These are phyloP conservation scores for Tychaedon coryphoeus DNA, from an alignment of 2,113 vertebrate species.

Conservation along the genomic window DNA sequence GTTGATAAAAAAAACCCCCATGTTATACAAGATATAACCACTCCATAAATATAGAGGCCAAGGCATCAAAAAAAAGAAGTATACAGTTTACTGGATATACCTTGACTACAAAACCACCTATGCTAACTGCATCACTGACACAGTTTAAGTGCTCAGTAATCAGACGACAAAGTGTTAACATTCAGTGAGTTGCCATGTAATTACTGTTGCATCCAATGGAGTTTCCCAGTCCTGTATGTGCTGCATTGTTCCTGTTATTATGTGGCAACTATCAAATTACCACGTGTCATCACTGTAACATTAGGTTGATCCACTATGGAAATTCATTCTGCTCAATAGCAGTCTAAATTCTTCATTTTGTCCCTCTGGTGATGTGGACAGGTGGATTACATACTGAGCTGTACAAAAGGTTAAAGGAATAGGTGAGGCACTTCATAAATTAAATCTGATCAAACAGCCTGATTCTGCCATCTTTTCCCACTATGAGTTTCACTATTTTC, in stretches of 20 bases:
- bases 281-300: constrained; percentile 59
- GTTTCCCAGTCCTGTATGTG: not conserved
- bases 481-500: constrained; percentile 20
- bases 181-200: constrained; percentile 7
- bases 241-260: constrained; percentile 43
- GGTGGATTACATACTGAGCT: constrained; percentile 26
- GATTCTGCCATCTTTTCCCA: constrained; percentile 41
- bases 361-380: constrained; percentile 24
- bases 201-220: constrained; percentile 15
- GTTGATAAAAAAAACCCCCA: not conserved
- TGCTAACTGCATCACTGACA: not conserved
- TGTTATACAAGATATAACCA: not conserved
- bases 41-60: not conserved
- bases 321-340: constrained; percentile 41
- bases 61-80: not conserved
- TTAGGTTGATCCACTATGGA: constrained; percentile 55
- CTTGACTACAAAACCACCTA: not conserved
- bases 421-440: constrained; percentile 42
- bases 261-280: constrained; percentile 58
- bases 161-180: constrained; percentile 50
- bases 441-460: constrained; percentile 25
- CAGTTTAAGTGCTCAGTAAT: not conserved
- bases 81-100: not conserved
- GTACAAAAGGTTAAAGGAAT: constrained; percentile 26
- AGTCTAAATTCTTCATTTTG: constrained; percentile 44